Percentiles rank a stretch among this genome's conserved stretches.
Conservation (phyloP, 2,113 vertebrate species). For the Poicephalus gulielmi region DNA sequence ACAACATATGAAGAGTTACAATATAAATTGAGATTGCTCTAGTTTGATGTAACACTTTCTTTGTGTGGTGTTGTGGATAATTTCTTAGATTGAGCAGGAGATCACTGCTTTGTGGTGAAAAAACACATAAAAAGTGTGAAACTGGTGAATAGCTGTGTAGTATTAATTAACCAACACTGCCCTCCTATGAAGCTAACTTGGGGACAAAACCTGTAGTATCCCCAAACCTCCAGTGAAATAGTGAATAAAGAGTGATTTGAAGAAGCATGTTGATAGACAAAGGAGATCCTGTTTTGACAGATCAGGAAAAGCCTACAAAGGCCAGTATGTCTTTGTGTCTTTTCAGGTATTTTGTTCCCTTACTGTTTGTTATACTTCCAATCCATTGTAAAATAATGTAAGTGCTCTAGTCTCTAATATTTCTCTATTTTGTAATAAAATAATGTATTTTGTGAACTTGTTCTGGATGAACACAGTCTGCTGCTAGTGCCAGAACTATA, state of each 20-base stretch:
- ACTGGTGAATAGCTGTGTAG: background rate
- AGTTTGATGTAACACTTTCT: background rate
- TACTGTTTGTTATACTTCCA: background rate
- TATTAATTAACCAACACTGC: background rate
- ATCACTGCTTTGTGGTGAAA: background rate
- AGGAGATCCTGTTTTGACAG: background rate
- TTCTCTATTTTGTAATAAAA: constrained; percentile 2
- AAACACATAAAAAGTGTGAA: background rate
- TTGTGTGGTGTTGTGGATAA: background rate
- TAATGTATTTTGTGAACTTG: constrained; percentile 39
- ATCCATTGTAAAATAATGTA: background rate
- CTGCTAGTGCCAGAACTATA: constrained; percentile 16
- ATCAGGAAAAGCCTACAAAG: background rate
- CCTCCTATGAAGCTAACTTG: background rate
- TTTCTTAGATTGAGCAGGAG: background rate
- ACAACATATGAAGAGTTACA: background rate
- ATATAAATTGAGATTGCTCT: background rate
- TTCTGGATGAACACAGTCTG: constrained; percentile 15
- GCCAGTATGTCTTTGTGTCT: background rate
- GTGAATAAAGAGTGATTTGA: background rate
- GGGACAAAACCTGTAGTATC: background rate
- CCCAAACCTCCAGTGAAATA: background rate
- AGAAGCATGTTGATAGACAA: background rate
- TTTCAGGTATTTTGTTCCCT: background rate
- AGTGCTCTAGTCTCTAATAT: background rate